A percentile compares a stretch with the other conserved stretches of the same genome.
phyloP scores from a whole-genome alignment of 2,113 vertebrate species.

The Hypocryptadius cinnamomeus region DNA sequence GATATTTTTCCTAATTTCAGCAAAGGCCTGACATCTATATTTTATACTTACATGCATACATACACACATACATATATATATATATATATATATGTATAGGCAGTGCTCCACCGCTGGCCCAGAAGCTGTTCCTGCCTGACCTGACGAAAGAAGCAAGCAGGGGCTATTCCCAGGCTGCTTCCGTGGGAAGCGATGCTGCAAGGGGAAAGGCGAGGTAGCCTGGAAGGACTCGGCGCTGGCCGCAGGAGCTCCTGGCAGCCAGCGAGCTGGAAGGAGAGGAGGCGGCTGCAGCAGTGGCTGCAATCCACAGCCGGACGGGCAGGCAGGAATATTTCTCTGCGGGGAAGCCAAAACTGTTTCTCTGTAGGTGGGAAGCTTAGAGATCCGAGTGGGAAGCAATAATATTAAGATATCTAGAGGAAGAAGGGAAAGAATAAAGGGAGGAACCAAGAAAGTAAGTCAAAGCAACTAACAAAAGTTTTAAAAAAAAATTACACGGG shows the following conservation, averaged over 20 bases:
- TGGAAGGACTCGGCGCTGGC: background rate
- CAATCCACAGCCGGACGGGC: fast-evolving
- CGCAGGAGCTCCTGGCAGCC: background rate
- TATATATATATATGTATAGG: fast-evolving
- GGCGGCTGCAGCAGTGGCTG: background rate
- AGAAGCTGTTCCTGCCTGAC: too few species aligned
- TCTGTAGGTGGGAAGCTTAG: too few species aligned
- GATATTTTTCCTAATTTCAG: background rate
- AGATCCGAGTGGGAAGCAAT: background rate
- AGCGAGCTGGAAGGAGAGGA: background rate
- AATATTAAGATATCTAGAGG: background rate
- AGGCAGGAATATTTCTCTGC: background rate
- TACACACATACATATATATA: too few species aligned
- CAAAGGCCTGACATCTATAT: background rate
- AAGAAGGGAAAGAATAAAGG: background rate
- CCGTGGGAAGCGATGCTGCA: background rate
- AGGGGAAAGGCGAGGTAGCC: background rate
- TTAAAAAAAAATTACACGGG: too few species aligned
- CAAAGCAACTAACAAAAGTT: background rate
- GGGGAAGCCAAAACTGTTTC: too few species aligned
- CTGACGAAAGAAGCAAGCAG: too few species aligned
- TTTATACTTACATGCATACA: too few species aligned
- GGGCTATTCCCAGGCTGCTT: too few species aligned
- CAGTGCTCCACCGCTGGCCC: fast-evolving
- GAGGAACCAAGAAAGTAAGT: background rate